These are phyloP conservation scores for Labeo calbasu DNA, from an alignment of 2,797 vertebrate genomes.

Conservation along the genomic window DNA sequence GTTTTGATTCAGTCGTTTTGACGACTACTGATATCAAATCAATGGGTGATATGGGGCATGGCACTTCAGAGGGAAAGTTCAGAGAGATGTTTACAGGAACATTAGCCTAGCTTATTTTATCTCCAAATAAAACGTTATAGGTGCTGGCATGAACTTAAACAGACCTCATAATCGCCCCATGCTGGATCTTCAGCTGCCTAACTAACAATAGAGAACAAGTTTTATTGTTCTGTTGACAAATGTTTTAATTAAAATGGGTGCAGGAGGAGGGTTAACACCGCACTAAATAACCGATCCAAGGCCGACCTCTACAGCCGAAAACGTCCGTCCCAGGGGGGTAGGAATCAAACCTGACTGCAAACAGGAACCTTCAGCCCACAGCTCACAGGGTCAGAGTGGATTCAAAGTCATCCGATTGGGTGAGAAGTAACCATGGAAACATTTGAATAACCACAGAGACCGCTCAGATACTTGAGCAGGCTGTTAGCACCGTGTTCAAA, in stretches of 20 bases:
- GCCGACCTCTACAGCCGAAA: background rate
- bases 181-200: constrained; percentile 29
- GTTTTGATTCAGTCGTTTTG: constrained; percentile 11
- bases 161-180: constrained; percentile 30
- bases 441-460: constrained; percentile 44
- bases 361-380: constrained; percentile 37
- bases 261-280: constrained; percentile 14
- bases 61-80: constrained; percentile 11
- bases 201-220: constrained; percentile 32
- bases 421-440: constrained; percentile 42
- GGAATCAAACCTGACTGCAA: constrained; percentile 32
- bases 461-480: constrained; percentile 29
- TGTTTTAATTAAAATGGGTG: constrained; percentile 33
- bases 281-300: constrained; percentile 26
- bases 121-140: constrained; percentile 32
- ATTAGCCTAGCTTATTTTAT: constrained; percentile 7
- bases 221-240: constrained; percentile 44
- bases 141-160: constrained; percentile 43
- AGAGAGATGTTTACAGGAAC: constrained; percentile 5
- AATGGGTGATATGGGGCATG: background rate
- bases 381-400: constrained; percentile 22
- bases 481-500: constrained; percentile 47
- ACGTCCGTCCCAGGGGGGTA: constrained; percentile 13
- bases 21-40: constrained; percentile 11
- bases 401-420: constrained; percentile 33